A percentile compares a stretch with the other conserved stretches of the same genome.
phyloP scores from a whole-genome alignment of 2,797 vertebrate species.

The Trachops cirrhosus region DNA sequence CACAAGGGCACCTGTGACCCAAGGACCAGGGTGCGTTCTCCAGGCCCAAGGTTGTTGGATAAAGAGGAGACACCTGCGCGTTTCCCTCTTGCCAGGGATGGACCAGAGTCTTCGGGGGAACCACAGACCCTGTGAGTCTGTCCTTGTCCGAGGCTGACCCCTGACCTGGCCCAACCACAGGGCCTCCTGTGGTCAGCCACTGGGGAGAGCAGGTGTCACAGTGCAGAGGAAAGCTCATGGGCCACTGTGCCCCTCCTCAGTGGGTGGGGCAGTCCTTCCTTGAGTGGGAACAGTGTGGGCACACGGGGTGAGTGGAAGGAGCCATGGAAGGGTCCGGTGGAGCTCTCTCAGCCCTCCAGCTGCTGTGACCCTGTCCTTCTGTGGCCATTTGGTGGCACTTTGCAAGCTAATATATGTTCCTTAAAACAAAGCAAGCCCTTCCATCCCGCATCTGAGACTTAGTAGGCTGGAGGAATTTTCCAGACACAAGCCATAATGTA shows the following conservation, averaged over 20 bases:
- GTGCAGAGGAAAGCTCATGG: not conserved
- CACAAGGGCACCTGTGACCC: slow-evolving; percentile 63
- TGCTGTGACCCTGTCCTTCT: not conserved
- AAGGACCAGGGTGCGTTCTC: not conserved
- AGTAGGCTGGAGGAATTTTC: not conserved
- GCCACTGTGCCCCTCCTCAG: not conserved
- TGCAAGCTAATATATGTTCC: not conserved
- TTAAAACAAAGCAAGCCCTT: not conserved
- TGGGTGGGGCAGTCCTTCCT: not conserved
- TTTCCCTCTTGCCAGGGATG: not conserved
- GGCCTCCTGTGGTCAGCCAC: not conserved
- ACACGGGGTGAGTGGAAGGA: not conserved
- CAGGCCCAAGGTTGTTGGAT: not conserved
- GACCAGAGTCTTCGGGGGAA: not conserved
- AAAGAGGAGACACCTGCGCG: not conserved
- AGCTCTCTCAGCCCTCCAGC: not conserved
- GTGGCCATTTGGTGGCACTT: not conserved
- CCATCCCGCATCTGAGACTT: not conserved
- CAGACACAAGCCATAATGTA: not conserved
- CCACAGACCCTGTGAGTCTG: not conserved
- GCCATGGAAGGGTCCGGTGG: not conserved
- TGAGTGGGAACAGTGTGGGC: not conserved
- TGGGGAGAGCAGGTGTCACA: not conserved
- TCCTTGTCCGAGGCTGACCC: not conserved
- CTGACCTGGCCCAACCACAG: not conserved